Base-by-base conservation (phyloP, 2,113 vertebrate species). In the Zingel zingel region DNA sequence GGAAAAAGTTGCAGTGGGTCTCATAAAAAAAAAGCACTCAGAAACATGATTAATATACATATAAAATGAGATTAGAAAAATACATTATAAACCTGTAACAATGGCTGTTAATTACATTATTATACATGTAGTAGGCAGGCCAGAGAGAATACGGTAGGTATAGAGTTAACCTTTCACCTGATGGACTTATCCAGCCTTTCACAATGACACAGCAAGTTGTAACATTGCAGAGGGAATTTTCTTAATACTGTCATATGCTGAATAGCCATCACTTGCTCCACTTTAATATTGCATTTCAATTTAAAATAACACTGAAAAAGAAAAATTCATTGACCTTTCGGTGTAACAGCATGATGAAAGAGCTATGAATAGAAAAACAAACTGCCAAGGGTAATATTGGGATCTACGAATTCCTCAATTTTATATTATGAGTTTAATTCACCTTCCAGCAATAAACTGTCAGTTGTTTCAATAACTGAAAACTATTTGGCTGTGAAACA, bases 1-100 rank as follows among this genome's bases (percentile, higher is more conserved):
- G n/a, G 39, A 48, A 63, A 21, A 75, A 62, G 56, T 75, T 91
- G 93, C 90, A 94, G 88, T 92, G 93, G 91, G 88, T 89, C 91
- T 94, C 74, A 91, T 94, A 79, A 92, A 90, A 92, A 89, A 88
- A 87, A 90, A 91, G 84, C 84, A 92, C 93, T 91, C 91, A 89
- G 89, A 94, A 94, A 94, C 89, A 95, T 94, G 94, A 95, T 95
- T 95, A 96, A 95, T 95, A 95, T 94, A 96, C 96, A 96, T 96
- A 96, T 95, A 96, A 96, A 96, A 96, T 96, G 95, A 96, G 95
- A 95, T 95, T 96, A 96, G 95, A 96, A 96, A 96, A 96, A 96
- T 96, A 96, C 96, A 96, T 96, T 96, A 96, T 95, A 96, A 96
- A 96, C 96, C 93, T 96, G 96, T 96, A 96, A 96, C 95, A 96